These are phyloP conservation scores for Scaptomyza caliginosa DNA, from an alignment of 2,888 invertebrate genomes.

Conservation along the genomic window DNA sequence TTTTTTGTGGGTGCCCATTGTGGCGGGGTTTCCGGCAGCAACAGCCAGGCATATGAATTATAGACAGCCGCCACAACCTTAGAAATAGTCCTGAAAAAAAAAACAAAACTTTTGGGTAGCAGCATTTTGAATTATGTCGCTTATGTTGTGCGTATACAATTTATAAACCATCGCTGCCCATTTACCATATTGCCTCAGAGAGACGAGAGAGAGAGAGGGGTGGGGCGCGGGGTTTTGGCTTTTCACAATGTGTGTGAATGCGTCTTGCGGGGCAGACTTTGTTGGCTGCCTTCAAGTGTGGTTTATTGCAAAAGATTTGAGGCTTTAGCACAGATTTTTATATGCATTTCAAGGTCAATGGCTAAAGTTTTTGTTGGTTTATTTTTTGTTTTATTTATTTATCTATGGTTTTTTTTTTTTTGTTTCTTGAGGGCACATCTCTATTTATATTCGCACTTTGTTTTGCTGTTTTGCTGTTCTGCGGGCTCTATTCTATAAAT, in stretches of 20 bases:
- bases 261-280: background rate
- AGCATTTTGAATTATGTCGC: slow-evolving; percentile 57
- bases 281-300: background rate
- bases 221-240: too few relatives aligned
- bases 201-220: too few relatives aligned
- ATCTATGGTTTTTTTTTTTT: slow-evolving; percentile 17
- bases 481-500: slow-evolving; percentile 44
- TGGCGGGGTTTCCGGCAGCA: slow-evolving; percentile 24
- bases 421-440: slow-evolving; percentile 9
- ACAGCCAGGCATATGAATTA: slow-evolving; percentile 60
- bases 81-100: background rate
- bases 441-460: slow-evolving; percentile 44
- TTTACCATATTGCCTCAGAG: slow-evolving; percentile 23
- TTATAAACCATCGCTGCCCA: slow-evolving; percentile 49
- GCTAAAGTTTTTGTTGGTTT: slow-evolving; percentile 48
- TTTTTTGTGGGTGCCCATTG: slow-evolving; percentile 40
- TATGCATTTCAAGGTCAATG: slow-evolving; percentile 66
- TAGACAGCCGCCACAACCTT: slow-evolving; percentile 27
- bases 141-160: slow-evolving; percentile 55
- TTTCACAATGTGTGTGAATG: slow-evolving; percentile 38
- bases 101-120: slow-evolving; percentile 25
- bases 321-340: slow-evolving; percentile 31
- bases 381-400: slow-evolving; percentile 5
- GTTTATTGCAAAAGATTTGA: slow-evolving; percentile 21
- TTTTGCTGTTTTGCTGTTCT: background rate